Conservation (phyloP, 2,113 vertebrate species). For the Pseudorectes ferrugineus region DNA sequence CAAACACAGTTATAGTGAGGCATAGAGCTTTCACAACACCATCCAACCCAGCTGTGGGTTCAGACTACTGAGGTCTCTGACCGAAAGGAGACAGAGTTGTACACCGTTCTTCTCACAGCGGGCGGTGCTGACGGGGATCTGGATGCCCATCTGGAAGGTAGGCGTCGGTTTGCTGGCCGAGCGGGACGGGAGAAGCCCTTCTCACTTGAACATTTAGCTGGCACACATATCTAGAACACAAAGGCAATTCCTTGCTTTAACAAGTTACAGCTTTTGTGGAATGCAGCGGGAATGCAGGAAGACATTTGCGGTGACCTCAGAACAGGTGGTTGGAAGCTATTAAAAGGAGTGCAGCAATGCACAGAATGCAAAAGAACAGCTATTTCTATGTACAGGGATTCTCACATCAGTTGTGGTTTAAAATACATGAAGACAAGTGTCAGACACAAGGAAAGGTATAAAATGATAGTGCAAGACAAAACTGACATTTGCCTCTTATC, state of each 20-base stretch:
- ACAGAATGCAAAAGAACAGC: constrained; percentile 26
- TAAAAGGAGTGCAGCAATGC: constrained; percentile 39
- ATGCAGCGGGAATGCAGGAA: neutral
- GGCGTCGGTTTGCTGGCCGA: constrained; percentile 87
- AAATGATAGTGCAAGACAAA: neutral
- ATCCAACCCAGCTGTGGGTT: constrained; percentile 45
- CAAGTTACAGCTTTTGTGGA: neutral
- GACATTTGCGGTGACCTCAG: neutral
- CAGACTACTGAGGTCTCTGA: constrained; percentile 78
- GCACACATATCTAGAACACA: constrained; percentile 69
- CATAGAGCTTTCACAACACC: neutral
- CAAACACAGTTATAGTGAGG: neutral
- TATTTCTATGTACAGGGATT: neutral
- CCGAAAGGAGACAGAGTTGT: constrained; percentile 73
- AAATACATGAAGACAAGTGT: neutral
- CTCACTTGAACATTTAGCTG: constrained; percentile 59
- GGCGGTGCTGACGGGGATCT: constrained; percentile 77
- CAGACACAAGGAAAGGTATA: neutral
- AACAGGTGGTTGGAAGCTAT: constrained; percentile 26
- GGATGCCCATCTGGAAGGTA: constrained; percentile 91
- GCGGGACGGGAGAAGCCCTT: constrained; percentile 90
- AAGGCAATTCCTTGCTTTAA: constrained; percentile 40
- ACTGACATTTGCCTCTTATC: neutral
- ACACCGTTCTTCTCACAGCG: constrained; percentile 56
- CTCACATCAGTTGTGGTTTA: neutral